Percentiles rank a stretch among this genome's conserved stretches.
Conservation (phyloP, 2,888 invertebrate species). For the Ennomos erosarius region DNA sequence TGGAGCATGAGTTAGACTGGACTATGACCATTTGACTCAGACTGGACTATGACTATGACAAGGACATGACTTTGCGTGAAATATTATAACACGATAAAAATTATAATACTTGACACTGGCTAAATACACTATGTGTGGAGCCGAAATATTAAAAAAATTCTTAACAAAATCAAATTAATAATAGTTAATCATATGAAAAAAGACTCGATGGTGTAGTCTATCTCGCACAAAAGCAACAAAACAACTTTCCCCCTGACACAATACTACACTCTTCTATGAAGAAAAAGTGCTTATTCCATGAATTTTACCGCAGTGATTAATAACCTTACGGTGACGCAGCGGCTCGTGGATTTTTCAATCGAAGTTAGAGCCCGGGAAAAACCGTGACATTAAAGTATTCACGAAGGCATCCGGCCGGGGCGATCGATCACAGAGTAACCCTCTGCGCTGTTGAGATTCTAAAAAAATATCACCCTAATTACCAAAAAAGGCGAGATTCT, state of each 20-base stretch:
- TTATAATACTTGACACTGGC: too few relatives aligned
- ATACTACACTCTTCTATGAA: conserved; percentile 44
- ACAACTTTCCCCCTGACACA: conserved; percentile 39
- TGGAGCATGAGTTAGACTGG: too few relatives aligned
- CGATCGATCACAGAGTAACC: conserved; percentile 45
- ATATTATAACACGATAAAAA: too few relatives aligned
- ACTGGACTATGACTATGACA: too few relatives aligned
- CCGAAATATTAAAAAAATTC: too few relatives aligned
- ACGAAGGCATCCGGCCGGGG: conserved; percentile 43
- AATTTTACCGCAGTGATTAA: conserved; percentile 56
- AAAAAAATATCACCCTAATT: conserved; percentile 22
- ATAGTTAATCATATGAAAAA: too few relatives aligned
- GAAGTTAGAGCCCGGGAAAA: conserved; percentile 52
- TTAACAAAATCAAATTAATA: too few relatives aligned
- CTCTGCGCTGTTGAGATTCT: conserved; percentile 18
- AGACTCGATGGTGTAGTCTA: conserved; percentile 15
- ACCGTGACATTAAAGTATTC: conserved; percentile 65
- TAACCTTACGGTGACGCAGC: conserved; percentile 54
- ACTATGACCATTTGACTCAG: too few relatives aligned
- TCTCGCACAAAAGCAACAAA: conserved; percentile 31
- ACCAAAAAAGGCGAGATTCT: too few relatives aligned
- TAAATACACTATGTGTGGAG: too few relatives aligned
- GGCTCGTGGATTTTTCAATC: conserved; percentile 59
- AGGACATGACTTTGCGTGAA: too few relatives aligned
- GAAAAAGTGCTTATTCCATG: conserved; percentile 37